Conservation (phyloP, 2,113 vertebrate species). For the Mugil cephalus region DNA sequence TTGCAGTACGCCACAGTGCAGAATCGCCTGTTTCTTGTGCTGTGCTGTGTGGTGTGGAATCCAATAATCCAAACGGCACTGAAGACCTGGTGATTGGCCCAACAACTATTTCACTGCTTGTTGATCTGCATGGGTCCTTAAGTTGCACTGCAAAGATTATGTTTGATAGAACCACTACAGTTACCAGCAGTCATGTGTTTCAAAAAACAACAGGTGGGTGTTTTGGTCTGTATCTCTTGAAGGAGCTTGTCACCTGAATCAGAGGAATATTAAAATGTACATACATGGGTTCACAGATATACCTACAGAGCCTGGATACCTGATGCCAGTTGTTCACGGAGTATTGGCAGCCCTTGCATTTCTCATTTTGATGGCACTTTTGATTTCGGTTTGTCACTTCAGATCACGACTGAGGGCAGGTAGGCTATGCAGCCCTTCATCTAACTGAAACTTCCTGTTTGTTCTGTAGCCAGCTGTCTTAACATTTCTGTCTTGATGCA, state of each 20-base stretch:
- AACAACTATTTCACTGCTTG: background rate
- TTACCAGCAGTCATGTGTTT: background rate
- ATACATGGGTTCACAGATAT: conserved; percentile 17
- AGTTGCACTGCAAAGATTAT: conserved; percentile 21
- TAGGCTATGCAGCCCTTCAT: background rate
- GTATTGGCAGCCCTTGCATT: background rate
- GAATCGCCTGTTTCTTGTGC: conserved; percentile 30
- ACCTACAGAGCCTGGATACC: background rate
- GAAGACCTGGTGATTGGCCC: conserved; percentile 3
- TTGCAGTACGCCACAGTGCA: conserved; percentile 9
- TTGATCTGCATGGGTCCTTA: background rate
- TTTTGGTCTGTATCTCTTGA: background rate
- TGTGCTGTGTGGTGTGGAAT: conserved; percentile 17
- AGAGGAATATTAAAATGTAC: background rate
- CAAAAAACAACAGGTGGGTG: conserved; percentile 37
- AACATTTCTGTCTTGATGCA: background rate
- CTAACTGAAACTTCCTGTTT: conserved; percentile 1
- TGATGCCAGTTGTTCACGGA: conserved; percentile 15
- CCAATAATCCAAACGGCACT: background rate
- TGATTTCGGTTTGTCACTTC: conserved; percentile 24
- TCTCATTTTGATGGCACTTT: conserved; percentile 33
- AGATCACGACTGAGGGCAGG: conserved; percentile 2
- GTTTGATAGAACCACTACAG: background rate
- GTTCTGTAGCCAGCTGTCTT: background rate
- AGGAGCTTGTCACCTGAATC: background rate